Evolutionary conservation across 2,797 vertebrate genomes (phyloP).

Genomic region (Danio jaintianensis): DNA sequence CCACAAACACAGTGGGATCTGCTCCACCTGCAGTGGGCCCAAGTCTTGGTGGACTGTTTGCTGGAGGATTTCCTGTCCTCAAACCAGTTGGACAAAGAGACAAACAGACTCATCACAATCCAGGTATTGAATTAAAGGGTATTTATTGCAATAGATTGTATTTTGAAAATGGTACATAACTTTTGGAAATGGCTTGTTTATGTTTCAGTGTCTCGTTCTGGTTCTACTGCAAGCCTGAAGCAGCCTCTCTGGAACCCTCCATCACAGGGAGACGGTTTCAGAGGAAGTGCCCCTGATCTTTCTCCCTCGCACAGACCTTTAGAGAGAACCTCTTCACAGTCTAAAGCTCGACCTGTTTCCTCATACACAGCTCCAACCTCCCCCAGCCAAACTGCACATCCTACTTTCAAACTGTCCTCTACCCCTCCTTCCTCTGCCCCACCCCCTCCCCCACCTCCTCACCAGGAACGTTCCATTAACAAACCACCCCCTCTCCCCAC

Average conservation of each 20-base stretch:
- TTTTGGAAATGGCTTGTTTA: conserved; percentile 16
- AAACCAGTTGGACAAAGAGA: conserved; percentile 90
- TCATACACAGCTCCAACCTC: conserved; percentile 63
- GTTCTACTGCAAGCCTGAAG: conserved; percentile 77
- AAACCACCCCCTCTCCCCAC: conserved; percentile 71
- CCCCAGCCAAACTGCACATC: conserved; percentile 58
- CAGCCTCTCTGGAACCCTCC: conserved; percentile 79
- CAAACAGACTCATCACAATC: conserved; percentile 20
- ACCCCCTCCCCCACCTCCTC: conserved; percentile 69
- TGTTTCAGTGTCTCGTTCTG: conserved; percentile 73
- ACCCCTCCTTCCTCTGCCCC: conserved; percentile 65
- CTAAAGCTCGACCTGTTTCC: conserved; percentile 65
- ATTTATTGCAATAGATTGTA: background rate
- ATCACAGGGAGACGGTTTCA: conserved; percentile 51
- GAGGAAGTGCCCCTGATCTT: conserved; percentile 68
- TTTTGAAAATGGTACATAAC: background rate
- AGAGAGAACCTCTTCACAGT: conserved; percentile 57
- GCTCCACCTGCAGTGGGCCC: conserved; percentile 69
- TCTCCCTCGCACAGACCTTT: conserved; percentile 67
- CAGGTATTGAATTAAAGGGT: conserved; percentile 72
- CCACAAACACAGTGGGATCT: conserved; percentile 57
- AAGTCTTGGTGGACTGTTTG: conserved; percentile 88
- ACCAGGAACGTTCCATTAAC: conserved; percentile 71
- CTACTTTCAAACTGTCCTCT: conserved; percentile 65
- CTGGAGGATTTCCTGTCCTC: conserved; percentile 92